Percentiles rank a stretch among this genome's conserved stretches.
These are phyloP conservation scores for Myzus persicae DNA, from an alignment of 1,140 invertebrate species.

Conservation along the genomic window DNA sequence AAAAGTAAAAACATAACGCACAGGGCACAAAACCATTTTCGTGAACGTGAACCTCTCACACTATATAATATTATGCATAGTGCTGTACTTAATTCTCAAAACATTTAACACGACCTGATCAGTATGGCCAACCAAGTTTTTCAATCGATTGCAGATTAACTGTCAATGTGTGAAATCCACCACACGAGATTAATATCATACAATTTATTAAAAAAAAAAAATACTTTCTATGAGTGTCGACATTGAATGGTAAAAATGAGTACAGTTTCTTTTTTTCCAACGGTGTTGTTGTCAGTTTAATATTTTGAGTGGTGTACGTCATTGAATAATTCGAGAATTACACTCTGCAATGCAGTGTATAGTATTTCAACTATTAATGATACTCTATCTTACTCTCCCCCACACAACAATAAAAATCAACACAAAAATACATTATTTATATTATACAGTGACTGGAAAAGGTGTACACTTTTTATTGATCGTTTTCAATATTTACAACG, in stretches of 20 bases:
- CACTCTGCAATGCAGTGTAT: not conserved
- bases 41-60: not conserved
- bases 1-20: not conserved
- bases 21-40: not conserved
- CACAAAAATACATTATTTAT: constrained; percentile 7
- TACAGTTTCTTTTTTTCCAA: too few relatives aligned
- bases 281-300: not conserved
- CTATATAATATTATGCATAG: not conserved
- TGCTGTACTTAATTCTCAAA: not conserved
- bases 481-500: not conserved
- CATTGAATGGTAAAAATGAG: too few relatives aligned
- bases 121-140: not conserved
- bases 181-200: not conserved
- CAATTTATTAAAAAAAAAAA: too few relatives aligned
- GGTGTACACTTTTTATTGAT: not conserved
- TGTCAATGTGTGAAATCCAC: not conserved
- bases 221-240: not conserved
- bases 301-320: not conserved
- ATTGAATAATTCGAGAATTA: not conserved
- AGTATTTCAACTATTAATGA: not conserved
- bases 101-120: not conserved
- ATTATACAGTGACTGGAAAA: not conserved
- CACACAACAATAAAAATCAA: not conserved
- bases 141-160: not conserved
- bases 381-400: not conserved